A percentile compares a stretch with the other conserved stretches of the same genome.
Conservation (phyloP, 2,888 invertebrate genomes). For the Leucophenga montana region DNA sequence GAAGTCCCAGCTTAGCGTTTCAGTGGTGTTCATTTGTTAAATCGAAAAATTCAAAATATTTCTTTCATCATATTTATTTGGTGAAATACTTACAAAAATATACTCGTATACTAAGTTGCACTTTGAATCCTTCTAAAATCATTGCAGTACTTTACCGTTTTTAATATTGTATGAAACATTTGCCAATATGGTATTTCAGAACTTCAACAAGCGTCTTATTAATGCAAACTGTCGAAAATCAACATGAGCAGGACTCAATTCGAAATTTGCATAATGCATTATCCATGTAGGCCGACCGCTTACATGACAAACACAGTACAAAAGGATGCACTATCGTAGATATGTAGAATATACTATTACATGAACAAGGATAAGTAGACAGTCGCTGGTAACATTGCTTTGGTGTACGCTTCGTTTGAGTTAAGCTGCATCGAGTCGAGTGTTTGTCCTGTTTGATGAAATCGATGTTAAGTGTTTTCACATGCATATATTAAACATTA, state of each 20-base stretch:
- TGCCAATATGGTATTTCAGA: constrained; percentile 16
- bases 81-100: too few relatives aligned
- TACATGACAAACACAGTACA: constrained; percentile 36
- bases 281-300: constrained; percentile 53
- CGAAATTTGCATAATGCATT: constrained; percentile 64
- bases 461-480: constrained; percentile 67
- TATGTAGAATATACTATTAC: constrained; percentile 1
- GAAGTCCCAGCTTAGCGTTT: too few relatives aligned
- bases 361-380: background rate
- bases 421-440: constrained; percentile 17
- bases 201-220: constrained; percentile 11
- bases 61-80: too few relatives aligned
- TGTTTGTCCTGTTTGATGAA: constrained; percentile 65
- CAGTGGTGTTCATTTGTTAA: too few relatives aligned
- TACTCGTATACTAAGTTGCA: background rate
- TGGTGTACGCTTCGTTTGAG: background rate
- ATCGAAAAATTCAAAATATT: too few relatives aligned
- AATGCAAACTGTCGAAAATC: constrained; percentile 52
- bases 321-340: constrained; percentile 42
- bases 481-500: constrained; percentile 64
- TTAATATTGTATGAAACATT: too few relatives aligned
- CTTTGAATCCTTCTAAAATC: constrained; percentile 23
- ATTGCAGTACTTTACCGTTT: too few relatives aligned
- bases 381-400: background rate
- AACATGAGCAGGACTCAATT: constrained; percentile 35